These are phyloP conservation scores for Mastomys coucha DNA, from an alignment of 2,113 vertebrate species.

Conservation along the genomic window DNA sequence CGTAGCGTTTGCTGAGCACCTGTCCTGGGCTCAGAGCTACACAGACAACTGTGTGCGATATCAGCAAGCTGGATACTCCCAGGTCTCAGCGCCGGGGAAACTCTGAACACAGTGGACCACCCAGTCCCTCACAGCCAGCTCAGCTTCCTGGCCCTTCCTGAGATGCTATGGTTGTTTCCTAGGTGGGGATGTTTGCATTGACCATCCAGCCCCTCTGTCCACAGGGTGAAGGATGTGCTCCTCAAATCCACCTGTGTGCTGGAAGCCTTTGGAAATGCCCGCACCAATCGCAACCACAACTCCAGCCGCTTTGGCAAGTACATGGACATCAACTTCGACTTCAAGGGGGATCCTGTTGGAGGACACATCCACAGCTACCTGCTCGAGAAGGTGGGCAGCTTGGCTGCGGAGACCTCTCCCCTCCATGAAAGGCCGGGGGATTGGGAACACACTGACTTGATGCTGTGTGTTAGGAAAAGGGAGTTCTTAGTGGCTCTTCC, in stretches of 20 bases:
- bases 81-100: not conserved
- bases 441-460: not conserved
- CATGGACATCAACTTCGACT: conserved; percentile 99
- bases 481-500: not conserved
- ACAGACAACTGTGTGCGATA: not conserved
- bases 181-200: no score
- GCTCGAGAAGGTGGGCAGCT: conserved; percentile 93
- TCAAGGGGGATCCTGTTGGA: conserved; percentile 95
- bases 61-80: not conserved
- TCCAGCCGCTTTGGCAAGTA: conserved; percentile 98
- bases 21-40: not conserved
- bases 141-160: not conserved
- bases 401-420: not conserved
- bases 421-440: not conserved
- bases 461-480: not conserved
- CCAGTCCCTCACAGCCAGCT: not conserved
- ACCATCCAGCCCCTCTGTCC: fast-evolving
- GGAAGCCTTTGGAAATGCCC: conserved; percentile 97
- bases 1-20: not conserved
- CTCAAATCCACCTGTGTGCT: conserved; percentile 96
- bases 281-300: conserved; percentile 97
- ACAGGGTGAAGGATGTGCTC: conserved; percentile 94
- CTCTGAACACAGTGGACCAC: not conserved
- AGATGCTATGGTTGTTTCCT: not conserved
- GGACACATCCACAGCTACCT: conserved; percentile 98